phyloP scores from a whole-genome alignment of 2,113 vertebrate genomes.

The Lagopus muta region DNA sequence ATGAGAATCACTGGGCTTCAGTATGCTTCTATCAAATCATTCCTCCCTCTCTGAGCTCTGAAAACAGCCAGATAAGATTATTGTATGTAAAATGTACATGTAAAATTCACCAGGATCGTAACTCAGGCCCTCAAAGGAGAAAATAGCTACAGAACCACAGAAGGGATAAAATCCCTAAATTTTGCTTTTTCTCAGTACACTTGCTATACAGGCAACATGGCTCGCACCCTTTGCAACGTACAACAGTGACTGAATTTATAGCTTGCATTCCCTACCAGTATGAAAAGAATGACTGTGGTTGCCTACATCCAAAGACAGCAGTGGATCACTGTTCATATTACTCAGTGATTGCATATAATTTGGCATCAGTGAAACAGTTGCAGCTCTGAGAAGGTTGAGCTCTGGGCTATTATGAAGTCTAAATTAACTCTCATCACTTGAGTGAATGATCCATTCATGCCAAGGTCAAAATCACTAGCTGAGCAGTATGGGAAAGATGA shows the following conservation, averaged over 20 bases:
- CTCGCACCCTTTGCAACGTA: not conserved
- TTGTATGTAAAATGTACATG: too few relatives aligned
- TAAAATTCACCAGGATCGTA: not conserved
- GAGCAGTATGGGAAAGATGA: constrained; percentile 13
- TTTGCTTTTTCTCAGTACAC: not conserved
- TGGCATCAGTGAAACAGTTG: constrained; percentile 52
- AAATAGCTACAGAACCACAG: not conserved
- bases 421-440: constrained; percentile 68
- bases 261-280: not conserved
- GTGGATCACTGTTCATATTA: constrained; percentile 54
- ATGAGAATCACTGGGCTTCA: not conserved
- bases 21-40: not conserved
- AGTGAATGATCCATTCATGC: constrained; percentile 65
- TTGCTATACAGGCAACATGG: not conserved
- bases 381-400: constrained; percentile 59
- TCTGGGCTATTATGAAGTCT: constrained; percentile 48
- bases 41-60: not conserved
- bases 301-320: constrained; percentile 46
- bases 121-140: not conserved
- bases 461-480: constrained; percentile 62
- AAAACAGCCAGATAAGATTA: not conserved
- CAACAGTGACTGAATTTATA: not conserved
- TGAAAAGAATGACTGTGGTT: not conserved
- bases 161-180: not conserved
- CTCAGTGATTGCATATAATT: constrained; percentile 64